Percentiles rank a stretch among this genome's conserved stretches.
These are phyloP conservation scores for Meteorus sp. DNA, from an alignment of 1,140 invertebrate species.

Conservation along the genomic window DNA sequence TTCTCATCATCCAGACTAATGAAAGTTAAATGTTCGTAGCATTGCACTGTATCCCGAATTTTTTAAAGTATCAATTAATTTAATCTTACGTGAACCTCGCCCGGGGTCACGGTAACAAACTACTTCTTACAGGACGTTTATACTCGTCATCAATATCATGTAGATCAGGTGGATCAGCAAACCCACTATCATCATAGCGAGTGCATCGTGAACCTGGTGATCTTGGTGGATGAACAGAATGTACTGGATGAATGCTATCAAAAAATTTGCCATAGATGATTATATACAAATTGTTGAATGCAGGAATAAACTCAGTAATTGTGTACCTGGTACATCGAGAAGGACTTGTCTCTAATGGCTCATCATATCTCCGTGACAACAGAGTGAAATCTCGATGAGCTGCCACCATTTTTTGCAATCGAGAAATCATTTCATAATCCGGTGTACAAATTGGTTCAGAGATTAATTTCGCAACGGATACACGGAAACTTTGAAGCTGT, in stretches of 20 bases:
- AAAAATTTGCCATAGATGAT: conserved; percentile 20
- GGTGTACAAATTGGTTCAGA: conserved; percentile 70
- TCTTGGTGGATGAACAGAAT: conserved; percentile 46
- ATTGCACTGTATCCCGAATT: background rate
- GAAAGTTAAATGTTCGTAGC: background rate
- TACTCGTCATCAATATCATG: conserved; percentile 52
- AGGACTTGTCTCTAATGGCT: conserved; percentile 58
- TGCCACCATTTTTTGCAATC: conserved; percentile 74
- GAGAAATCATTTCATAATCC: conserved; percentile 76
- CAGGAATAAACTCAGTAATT: conserved; percentile 23
- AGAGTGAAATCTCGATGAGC: conserved; percentile 77
- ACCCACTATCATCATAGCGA: conserved; percentile 53
- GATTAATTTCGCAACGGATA: conserved; percentile 68
- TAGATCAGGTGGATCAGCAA: conserved; percentile 47
- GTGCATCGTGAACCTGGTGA: conserved; percentile 52
- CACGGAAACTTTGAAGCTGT: conserved; percentile 69
- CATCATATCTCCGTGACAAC: conserved; percentile 71
- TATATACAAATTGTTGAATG: background rate
- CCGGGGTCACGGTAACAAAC: conserved; percentile 49
- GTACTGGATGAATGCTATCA: conserved; percentile 45
- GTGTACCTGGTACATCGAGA: conserved; percentile 54
- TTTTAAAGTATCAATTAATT: background rate
- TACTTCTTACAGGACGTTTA: conserved; percentile 49
- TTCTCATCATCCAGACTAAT: background rate
- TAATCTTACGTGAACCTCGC: conserved; percentile 33